Conservation (phyloP, 2,888 invertebrate genomes). For the Drosophila paucipuncta region DNA sequence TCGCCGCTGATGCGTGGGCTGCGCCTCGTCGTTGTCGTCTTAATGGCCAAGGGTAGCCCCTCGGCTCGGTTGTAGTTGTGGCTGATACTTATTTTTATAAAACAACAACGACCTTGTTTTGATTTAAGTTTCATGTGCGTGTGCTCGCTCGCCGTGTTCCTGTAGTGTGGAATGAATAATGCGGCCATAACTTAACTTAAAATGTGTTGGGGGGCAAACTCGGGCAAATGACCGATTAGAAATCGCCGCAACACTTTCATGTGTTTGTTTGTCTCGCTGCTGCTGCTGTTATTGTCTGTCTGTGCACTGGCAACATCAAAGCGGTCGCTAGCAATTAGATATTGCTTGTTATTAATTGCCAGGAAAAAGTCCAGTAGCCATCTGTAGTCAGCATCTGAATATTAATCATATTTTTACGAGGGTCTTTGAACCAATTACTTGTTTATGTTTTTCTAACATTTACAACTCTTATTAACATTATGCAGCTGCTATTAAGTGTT, state of each 20-base stretch:
- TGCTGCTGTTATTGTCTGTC: not conserved
- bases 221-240: constrained; percentile 77
- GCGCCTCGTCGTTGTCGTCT: not conserved
- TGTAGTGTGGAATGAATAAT: constrained; percentile 15
- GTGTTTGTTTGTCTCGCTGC: constrained; percentile 27
- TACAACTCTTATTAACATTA: not conserved
- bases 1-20: constrained; percentile 40
- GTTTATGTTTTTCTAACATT: constrained; percentile 8
- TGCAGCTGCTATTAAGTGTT: not conserved
- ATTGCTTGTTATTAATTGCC: constrained; percentile 64
- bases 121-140: constrained; percentile 56
- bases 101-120: constrained; percentile 66
- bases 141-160: constrained; percentile 26
- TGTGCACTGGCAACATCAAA: constrained; percentile 54
- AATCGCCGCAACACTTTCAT: constrained; percentile 69
- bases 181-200: constrained; percentile 12
- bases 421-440: constrained; percentile 2
- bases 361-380: constrained; percentile 28
- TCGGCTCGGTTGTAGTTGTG: constrained; percentile 17
- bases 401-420: constrained; percentile 31
- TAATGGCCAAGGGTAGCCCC: constrained; percentile 44
- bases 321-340: constrained; percentile 61
- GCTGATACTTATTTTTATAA: constrained; percentile 27
- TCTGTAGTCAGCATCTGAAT: constrained; percentile 16
- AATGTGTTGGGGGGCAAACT: constrained; percentile 26